Percentiles rank a stretch among this genome's conserved stretches.
Evolutionary conservation across 2,113 vertebrate species (phyloP).

Genomic region (Scophthalmus maximus): DNA sequence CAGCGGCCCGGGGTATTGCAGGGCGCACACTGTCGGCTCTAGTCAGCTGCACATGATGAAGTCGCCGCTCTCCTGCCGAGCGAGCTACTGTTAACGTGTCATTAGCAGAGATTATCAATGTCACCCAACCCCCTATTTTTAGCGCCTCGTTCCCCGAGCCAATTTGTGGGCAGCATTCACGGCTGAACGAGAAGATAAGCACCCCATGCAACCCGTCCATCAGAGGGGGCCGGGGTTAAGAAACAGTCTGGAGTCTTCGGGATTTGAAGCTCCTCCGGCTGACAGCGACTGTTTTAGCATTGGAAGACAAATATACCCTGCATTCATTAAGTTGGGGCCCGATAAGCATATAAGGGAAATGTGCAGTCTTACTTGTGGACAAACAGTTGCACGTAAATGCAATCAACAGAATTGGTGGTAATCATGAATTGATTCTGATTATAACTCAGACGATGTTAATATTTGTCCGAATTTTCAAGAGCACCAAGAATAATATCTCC

Average conservation of each 20-base stretch:
- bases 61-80: constrained; percentile 69
- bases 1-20: constrained; percentile 33
- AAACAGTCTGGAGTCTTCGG: constrained; percentile 19
- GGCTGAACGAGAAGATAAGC: constrained; percentile 70
- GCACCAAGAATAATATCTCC: constrained; percentile 5
- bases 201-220: constrained; percentile 43
- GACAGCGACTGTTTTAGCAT: background rate
- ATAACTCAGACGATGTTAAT: background rate
- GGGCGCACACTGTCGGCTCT: constrained; percentile 59
- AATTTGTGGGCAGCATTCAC: constrained; percentile 71
- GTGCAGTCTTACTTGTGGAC: constrained; percentile 2
- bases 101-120: constrained; percentile 82
- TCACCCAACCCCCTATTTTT: constrained; percentile 78
- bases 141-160: constrained; percentile 65
- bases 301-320: constrained; percentile 27
- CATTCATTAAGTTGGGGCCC: background rate
- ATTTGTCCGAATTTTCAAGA: background rate
- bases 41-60: constrained; percentile 69
- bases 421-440: constrained; percentile 7
- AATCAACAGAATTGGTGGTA: background rate
- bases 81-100: constrained; percentile 76
- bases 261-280: constrained; percentile 17
- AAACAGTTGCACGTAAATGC: constrained; percentile 15
- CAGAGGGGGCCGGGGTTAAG: constrained; percentile 53
- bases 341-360: background rate